These are phyloP conservation scores for Adelges cooleyi DNA, from an alignment of 1,140 invertebrate species.

Conservation along the genomic window DNA sequence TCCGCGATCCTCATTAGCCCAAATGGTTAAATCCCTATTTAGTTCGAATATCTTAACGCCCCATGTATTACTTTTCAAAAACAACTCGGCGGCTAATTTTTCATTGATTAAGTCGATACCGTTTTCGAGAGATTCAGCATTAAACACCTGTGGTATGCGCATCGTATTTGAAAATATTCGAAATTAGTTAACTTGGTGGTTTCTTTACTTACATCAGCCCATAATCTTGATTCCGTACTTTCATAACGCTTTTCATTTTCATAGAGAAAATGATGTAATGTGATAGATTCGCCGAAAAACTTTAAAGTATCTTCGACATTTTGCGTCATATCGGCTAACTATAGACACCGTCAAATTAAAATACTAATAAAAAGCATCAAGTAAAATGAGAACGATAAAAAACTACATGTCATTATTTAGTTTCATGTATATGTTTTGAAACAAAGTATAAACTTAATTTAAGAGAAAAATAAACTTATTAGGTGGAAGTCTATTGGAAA, in stretches of 20 bases:
- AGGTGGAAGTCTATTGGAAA: no score
- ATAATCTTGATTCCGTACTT: not conserved
- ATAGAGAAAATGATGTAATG: not conserved
- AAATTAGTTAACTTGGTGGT: not conserved
- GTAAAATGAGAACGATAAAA: no score
- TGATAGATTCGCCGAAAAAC: not conserved
- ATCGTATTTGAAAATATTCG: not conserved
- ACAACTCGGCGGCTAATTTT: not conserved
- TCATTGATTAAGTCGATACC: not conserved
- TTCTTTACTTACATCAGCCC: not conserved
- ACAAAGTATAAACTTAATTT: no score
- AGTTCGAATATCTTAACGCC: slow-evolving; percentile 7
- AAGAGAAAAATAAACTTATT: no score
- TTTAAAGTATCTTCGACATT: not conserved
- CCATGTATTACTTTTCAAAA: not conserved
- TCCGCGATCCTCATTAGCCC: not conserved
- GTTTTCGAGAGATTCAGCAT: no score
- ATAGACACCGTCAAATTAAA: no score
- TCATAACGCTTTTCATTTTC: not conserved
- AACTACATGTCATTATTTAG: no score
- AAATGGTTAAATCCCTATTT: not conserved
- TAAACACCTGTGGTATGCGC: not conserved
- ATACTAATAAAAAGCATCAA: no score
- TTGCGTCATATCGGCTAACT: not conserved
- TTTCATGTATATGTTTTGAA: no score